Conservation (phyloP, 2,113 vertebrate species). For the Sylvietta virens region DNA sequence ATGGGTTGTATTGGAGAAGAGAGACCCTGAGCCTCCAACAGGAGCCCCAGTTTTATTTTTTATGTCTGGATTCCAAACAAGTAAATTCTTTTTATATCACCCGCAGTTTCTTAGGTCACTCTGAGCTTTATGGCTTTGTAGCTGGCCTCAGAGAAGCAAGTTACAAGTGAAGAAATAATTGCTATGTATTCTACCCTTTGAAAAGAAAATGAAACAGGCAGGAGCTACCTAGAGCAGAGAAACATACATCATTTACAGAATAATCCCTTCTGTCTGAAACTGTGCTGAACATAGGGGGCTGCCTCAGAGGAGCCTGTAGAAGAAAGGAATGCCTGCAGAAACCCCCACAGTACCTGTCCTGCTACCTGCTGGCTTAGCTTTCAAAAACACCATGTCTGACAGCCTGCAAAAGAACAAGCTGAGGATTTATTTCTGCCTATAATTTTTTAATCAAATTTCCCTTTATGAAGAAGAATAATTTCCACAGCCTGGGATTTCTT, state of each 20-base stretch:
- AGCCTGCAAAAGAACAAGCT: neutral
- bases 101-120: neutral
- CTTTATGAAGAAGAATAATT: neutral
- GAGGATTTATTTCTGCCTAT: neutral
- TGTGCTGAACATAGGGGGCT: neutral
- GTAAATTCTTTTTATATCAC: neutral
- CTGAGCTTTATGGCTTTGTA: neutral
- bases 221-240: neutral
- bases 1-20: neutral
- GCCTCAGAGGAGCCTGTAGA: neutral
- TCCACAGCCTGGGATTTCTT: neutral
- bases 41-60: neutral
- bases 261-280: neutral
- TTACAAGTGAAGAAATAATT: neutral
- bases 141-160: neutral
- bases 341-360: fast-evolving
- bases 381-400: neutral
- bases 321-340: neutral
- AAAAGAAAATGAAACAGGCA: neutral
- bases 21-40: neutral
- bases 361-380: neutral
- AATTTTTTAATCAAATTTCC: neutral
- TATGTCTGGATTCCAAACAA: neutral
- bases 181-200: neutral
- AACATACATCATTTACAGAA: neutral